phyloP scores from a whole-genome alignment of 2,797 vertebrate genomes.

The Pampus argenteus region DNA sequence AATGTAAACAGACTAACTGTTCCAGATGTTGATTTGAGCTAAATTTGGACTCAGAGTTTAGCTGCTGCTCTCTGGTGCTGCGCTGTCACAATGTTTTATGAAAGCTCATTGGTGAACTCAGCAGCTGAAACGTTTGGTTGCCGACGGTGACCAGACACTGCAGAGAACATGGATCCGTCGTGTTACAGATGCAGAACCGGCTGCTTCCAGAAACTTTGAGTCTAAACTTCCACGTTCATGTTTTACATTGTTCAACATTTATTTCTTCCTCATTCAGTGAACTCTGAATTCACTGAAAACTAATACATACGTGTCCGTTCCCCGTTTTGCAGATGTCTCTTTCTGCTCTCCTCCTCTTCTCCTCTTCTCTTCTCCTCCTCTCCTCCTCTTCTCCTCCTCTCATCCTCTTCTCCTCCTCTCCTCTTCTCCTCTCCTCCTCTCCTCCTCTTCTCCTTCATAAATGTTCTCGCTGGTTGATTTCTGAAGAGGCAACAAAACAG shows the following conservation, averaged over 20 bases:
- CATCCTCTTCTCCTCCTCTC: too few relatives aligned
- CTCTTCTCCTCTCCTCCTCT: too few relatives aligned
- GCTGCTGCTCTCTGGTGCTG: not conserved
- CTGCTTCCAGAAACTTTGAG: not conserved
- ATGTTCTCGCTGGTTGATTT: constrained; percentile 7
- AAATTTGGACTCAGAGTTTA: not conserved
- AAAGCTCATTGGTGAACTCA: constrained; percentile 27
- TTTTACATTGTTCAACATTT: not conserved
- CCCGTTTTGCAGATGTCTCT: too few relatives aligned
- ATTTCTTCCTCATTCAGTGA: not conserved
- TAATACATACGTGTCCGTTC: too few relatives aligned
- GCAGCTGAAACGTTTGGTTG: constrained; percentile 1
- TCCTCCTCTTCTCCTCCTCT: too few relatives aligned
- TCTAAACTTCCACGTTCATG: not conserved
- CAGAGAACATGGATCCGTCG: not conserved
- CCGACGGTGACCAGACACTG: not conserved
- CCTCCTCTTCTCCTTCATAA: constrained; percentile 4
- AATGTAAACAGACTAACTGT: not conserved
- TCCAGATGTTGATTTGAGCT: not conserved
- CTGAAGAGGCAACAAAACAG: constrained; percentile 33
- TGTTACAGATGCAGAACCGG: not conserved
- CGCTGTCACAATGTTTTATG: not conserved
- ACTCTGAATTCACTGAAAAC: not conserved
- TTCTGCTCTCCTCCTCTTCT: too few relatives aligned
- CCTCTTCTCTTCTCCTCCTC: too few relatives aligned